Conservation (phyloP, 2,113 vertebrate species). For the Cygnus atratus region DNA sequence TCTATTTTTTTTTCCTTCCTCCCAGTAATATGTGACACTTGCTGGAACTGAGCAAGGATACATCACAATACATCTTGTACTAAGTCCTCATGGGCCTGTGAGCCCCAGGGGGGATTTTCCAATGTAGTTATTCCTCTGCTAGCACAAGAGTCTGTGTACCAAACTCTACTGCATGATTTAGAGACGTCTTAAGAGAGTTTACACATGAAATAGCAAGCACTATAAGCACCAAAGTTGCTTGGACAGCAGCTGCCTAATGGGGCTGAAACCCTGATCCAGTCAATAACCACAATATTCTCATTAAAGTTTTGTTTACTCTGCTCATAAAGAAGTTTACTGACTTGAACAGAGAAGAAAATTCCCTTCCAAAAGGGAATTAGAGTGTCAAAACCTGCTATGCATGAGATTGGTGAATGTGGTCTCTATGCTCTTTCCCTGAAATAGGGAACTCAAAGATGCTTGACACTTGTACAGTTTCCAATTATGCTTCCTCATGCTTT, state of each 20-base stretch:
- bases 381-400: background rate
- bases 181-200: slow-evolving; percentile 35
- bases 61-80: background rate
- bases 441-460: background rate
- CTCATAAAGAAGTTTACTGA: background rate
- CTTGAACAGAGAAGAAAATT: slow-evolving; percentile 9
- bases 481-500: background rate
- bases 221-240: slow-evolving; percentile 5
- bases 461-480: background rate
- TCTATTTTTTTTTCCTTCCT: background rate
- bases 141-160: background rate
- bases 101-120: background rate
- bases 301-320: slow-evolving; percentile 26
- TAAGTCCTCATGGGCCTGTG: background rate
- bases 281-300: slow-evolving; percentile 23
- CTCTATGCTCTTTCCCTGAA: background rate
- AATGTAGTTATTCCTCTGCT: background rate
- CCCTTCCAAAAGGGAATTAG: background rate
- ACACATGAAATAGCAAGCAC: slow-evolving; percentile 7
- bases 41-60: background rate
- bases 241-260: slow-evolving; percentile 14
- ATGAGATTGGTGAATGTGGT: background rate
- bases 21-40: background rate
- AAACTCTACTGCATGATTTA: slow-evolving; percentile 23
- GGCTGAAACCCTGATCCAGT: background rate